Evolutionary conservation across 2,113 vertebrate species (phyloP).

Genomic region (Piaya cayana): DNA sequence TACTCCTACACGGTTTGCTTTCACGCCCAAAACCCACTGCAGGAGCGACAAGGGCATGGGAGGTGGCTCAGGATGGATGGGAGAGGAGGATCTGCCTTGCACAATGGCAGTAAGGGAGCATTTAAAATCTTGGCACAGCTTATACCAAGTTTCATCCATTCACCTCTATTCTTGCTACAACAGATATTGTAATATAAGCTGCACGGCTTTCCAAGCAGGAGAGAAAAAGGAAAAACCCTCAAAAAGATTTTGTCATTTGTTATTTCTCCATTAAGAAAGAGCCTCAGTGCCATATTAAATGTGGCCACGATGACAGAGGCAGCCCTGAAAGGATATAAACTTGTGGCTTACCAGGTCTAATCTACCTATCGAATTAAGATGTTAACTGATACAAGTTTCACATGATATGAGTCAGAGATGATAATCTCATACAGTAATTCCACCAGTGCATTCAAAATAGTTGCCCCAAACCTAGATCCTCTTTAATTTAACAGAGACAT

Average conservation of each 20-base stretch:
- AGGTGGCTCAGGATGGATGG: neutral
- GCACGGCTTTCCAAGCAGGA: neutral
- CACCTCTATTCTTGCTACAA: neutral
- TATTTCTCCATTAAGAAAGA: neutral
- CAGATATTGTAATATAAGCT: neutral
- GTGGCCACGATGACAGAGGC: neutral
- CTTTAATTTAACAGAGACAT: neutral
- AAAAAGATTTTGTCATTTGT: neutral
- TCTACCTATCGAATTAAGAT: neutral
- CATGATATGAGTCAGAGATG: neutral
- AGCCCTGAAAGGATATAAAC: neutral
- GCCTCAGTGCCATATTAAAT: neutral
- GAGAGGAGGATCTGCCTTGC: neutral
- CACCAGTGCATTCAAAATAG: neutral
- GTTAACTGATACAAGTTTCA: neutral
- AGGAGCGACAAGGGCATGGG: neutral
- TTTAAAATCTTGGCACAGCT: neutral
- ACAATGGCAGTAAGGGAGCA: neutral
- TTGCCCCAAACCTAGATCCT: neutral
- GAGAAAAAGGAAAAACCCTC: neutral
- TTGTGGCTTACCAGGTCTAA: neutral
- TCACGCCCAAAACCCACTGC: neutral
- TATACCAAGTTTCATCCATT: neutral
- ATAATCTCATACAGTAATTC: neutral
- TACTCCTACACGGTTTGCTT: neutral